These are phyloP conservation scores for Poeciliopsis infans DNA, from an alignment of 2,797 vertebrate species.

Conservation along the genomic window DNA sequence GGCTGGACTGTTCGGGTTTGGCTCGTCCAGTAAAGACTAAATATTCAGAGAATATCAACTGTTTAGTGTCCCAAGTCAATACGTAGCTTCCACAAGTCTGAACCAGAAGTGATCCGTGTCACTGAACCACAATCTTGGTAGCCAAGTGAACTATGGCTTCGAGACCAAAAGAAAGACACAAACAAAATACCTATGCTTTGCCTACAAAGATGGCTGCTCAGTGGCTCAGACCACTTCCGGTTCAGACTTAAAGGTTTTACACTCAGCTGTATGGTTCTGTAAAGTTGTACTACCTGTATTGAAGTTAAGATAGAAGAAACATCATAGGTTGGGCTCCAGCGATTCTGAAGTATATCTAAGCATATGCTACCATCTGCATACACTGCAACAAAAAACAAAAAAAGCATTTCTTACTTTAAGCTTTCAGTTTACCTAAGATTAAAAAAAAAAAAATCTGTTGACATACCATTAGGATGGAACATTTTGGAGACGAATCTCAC, in stretches of 20 bases:
- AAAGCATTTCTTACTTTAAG: constrained; percentile 9
- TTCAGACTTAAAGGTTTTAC: neutral
- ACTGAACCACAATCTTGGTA: too few relatives aligned
- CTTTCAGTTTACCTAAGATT: neutral
- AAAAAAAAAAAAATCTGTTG: neutral
- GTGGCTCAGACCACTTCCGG: too few relatives aligned
- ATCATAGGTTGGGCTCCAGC: constrained; percentile 99
- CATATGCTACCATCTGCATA: constrained; percentile 99
- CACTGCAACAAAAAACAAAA: constrained; percentile 80
- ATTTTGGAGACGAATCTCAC: constrained; percentile 99
- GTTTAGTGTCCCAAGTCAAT: constrained; percentile 18
- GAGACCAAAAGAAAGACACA: too few relatives aligned
- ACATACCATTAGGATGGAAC: constrained; percentile 99
- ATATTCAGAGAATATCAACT: constrained; percentile 43
- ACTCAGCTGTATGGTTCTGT: neutral
- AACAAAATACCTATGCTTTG: too few relatives aligned
- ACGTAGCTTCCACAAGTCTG: too few relatives aligned
- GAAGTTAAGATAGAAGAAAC: constrained; percentile 99
- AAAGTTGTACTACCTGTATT: constrained; percentile 89
- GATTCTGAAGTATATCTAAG: constrained; percentile 99
- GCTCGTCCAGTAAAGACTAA: constrained; percentile 97
- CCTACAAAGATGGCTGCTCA: too few relatives aligned
- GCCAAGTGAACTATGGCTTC: too few relatives aligned
- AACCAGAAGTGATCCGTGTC: too few relatives aligned
- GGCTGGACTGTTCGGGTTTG: constrained; percentile 98